Conservation (phyloP, 1,140 invertebrate genomes). For the Paramacrobiotus metropolitanus region DNA sequence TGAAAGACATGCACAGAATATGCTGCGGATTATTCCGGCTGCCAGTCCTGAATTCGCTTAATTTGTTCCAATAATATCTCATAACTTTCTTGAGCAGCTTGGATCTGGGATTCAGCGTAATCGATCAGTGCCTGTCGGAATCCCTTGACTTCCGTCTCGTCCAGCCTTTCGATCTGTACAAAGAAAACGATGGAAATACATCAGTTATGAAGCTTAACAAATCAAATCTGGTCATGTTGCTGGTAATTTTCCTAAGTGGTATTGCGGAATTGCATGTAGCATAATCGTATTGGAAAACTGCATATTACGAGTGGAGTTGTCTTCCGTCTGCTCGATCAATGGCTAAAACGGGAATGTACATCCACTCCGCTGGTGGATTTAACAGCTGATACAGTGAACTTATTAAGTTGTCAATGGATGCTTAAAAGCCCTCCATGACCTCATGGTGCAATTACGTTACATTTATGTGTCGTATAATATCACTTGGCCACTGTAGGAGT, state of each 20-base stretch:
- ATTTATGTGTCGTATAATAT: no score
- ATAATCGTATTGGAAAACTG: neutral
- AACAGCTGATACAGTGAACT: neutral
- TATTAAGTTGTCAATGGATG: neutral
- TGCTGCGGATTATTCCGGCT: neutral
- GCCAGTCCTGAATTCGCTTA: neutral
- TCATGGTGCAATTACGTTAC: no score
- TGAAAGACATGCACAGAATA: no score
- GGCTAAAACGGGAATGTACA: no score
- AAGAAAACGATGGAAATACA: neutral
- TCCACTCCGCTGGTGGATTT: no score
- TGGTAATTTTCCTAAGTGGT: no score
- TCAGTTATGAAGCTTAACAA: neutral
- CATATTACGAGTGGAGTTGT: neutral
- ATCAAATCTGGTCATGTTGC: no score
- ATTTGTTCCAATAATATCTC: neutral
- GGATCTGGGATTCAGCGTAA: neutral
- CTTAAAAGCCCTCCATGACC: neutral
- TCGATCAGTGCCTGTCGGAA: conserved; percentile 3
- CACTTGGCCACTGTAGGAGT: no score
- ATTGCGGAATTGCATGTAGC: neutral
- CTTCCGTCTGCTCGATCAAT: no score
- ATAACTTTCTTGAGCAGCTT: conserved; percentile 4
- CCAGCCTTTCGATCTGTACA: neutral
- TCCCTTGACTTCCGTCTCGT: neutral